A percentile compares a stretch with the other conserved stretches of the same genome.
Conservation (phyloP, 1,140 invertebrate genomes). For the Penaeus vannamei region DNA sequence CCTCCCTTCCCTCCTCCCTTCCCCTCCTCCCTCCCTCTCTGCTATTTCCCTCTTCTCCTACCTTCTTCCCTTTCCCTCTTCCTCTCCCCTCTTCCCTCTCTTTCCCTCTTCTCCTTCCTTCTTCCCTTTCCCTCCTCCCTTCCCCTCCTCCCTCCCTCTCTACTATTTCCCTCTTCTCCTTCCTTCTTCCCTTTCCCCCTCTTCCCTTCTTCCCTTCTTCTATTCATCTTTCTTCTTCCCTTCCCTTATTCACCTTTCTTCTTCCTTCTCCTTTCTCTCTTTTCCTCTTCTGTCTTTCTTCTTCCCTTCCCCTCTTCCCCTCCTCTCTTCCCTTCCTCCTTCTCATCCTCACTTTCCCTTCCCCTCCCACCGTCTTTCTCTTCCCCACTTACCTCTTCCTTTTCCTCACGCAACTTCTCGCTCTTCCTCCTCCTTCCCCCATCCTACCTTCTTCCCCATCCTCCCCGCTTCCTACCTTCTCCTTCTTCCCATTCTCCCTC, state of each 20-base stretch:
- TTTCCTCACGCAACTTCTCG: not conserved
- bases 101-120: not conserved
- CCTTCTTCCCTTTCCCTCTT: too few species aligned
- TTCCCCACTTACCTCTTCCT: not conserved
- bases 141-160: not conserved
- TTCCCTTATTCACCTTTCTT: not conserved
- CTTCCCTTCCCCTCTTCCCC: not conserved
- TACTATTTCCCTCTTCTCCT: not conserved
- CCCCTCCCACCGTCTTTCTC: not conserved
- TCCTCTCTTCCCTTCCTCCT: not conserved
- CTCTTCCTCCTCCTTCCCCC: not conserved
- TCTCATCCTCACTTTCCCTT: not conserved
- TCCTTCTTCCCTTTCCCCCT: not conserved
- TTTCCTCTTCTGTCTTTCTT: slow-evolving; percentile 11
- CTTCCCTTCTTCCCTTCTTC: too few species aligned
- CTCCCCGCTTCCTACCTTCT: too few species aligned
- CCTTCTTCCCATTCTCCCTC: not conserved
- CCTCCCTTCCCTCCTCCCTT: not conserved
- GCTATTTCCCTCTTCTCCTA: not conserved
- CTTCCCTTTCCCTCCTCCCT: not conserved
- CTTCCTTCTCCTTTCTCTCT: too few species aligned
- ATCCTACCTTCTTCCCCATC: not conserved
- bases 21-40: not conserved
- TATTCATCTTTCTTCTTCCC: not conserved
- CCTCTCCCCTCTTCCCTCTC: not conserved